These are phyloP conservation scores for Chromobotia macracanthus DNA, from an alignment of 2,797 vertebrate genomes.

Conservation along the genomic window DNA sequence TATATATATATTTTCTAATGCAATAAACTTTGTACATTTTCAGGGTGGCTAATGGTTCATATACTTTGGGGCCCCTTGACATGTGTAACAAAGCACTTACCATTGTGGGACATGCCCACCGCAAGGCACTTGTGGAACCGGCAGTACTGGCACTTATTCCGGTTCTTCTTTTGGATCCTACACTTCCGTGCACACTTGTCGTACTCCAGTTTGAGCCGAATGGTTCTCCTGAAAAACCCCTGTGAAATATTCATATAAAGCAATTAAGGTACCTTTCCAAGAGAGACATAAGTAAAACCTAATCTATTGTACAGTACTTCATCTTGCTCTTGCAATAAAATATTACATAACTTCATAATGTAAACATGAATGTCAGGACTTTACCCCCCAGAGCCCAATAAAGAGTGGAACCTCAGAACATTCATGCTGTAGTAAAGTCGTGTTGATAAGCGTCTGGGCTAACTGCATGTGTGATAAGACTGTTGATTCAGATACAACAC, in stretches of 20 bases:
- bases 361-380: slow-evolving; percentile 4
- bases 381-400: neutral
- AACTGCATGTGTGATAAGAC: slow-evolving; percentile 19
- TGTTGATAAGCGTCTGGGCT: neutral
- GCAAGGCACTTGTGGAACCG: slow-evolving; percentile 95
- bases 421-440: neutral
- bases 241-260: slow-evolving; percentile 60
- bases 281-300: neutral
- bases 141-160: slow-evolving; percentile 96
- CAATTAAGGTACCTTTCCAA: neutral
- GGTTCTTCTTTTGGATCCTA: slow-evolving; percentile 95
- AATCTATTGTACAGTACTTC: neutral
- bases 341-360: neutral
- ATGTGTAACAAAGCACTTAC: slow-evolving; percentile 71
- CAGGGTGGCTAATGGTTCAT: neutral
- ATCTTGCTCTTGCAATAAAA: neutral
- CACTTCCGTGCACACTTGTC: slow-evolving; percentile 88
- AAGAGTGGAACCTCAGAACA: slow-evolving; percentile 1
- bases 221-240: slow-evolving; percentile 95
- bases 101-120: slow-evolving; percentile 96
- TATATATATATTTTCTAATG: neutral
- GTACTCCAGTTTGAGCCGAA: slow-evolving; percentile 89
- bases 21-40: neutral
- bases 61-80: neutral
- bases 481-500: neutral